Evolutionary conservation across 2,888 invertebrate species (phyloP).

Genomic region (Chymomyza amoena): DNA sequence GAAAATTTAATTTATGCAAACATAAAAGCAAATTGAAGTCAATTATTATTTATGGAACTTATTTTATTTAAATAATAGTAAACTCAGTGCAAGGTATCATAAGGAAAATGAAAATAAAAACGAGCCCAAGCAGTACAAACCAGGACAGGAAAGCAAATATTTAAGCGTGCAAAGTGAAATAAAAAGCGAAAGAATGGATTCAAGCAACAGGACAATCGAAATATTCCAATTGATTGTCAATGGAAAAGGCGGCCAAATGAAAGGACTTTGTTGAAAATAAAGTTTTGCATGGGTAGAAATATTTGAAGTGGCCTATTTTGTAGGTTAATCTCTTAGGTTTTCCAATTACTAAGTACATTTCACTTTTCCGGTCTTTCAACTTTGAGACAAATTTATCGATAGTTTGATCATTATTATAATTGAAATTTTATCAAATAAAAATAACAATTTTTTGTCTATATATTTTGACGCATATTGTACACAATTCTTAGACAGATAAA

Average conservation of each 20-base stretch:
- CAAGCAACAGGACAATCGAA: background rate
- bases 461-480: too few species aligned
- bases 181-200: background rate
- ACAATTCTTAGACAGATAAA: too few species aligned
- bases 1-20: slow-evolving; percentile 69
- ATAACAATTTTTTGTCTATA: too few species aligned
- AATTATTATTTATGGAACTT: slow-evolving; percentile 71
- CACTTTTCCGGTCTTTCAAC: too few species aligned
- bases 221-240: slow-evolving; percentile 25
- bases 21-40: slow-evolving; percentile 71
- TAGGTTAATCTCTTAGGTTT: too few species aligned
- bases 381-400: too few species aligned
- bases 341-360: too few species aligned
- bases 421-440: too few species aligned
- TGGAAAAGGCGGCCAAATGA: background rate
- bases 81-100: background rate
- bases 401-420: too few species aligned
- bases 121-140: background rate
- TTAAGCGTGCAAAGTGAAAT: background rate
- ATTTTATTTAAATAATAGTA: slow-evolving; percentile 64
- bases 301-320: too few species aligned
- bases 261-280: background rate
- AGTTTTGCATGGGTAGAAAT: too few species aligned
- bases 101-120: background rate
- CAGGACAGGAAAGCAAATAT: background rate